Evolutionary conservation across 2,797 vertebrate genomes (phyloP), one percentile per base, ranked within the genome.

Genomic region (Epinephelus coioides): DNA sequence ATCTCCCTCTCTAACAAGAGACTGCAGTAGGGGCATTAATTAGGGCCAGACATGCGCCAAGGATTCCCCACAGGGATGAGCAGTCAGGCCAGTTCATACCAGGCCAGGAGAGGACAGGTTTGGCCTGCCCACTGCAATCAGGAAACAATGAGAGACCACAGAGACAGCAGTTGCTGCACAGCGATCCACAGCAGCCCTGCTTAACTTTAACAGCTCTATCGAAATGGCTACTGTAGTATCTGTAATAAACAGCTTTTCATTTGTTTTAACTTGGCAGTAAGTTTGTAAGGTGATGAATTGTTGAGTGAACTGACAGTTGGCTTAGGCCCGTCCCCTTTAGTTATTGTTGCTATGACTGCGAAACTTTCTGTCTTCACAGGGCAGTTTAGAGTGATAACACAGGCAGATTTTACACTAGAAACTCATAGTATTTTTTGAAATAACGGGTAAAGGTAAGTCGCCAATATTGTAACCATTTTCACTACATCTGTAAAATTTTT

Each of bases 1-100:
- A 72, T 89, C 87, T 81, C 65, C 49, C 44, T 77, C 73, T 82
- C 80, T 87, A 88, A 90, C 74, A 84, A 91, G 86, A 89, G 73
- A 82, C 91, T 89, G 88, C 89, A 87, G 87, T 83, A 85, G 76
- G 78, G 89, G 85, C 79, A 91, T 93, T 93, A 91, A 93, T 93
- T 91, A 92, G 90, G 69, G 72, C 79, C 87, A 79, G 87, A 92
- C 84, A 89, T 86, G 87, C 67, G 19, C 89, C 81, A 82, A 82
- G 86, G 81, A 90, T 83, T 85, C 74, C 88, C 88, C 78, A 76
- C 56, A 83, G 78, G 90, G 72, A 67, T 51, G 59, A 82, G 61
- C 78, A 67, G 80, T 69, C 67, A 69, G 81, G 79, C 87, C 85
- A 63, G 77, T 87, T 91, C 87, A 89, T 71, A 75, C 76, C 78